Evolutionary conservation across 1,140 invertebrate genomes (phyloP), one percentile per base, ranked within the genome.

Genomic region (Zaprionus africanus): DNA sequence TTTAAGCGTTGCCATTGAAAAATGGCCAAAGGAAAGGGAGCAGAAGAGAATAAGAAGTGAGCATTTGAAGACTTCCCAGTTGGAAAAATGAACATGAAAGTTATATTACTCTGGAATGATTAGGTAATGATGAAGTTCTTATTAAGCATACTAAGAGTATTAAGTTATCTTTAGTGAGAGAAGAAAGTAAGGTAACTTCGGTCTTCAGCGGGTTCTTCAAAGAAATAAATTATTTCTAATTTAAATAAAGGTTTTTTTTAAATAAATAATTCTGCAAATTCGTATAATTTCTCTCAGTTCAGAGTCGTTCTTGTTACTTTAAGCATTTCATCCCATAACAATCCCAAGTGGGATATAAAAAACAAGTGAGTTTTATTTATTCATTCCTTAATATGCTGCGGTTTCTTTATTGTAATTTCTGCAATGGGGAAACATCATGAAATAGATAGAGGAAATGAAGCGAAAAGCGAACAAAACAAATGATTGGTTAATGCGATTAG

Each of bases 371-470:
- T 49, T 64, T 63, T 70, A 73, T 79, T 79, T 81, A 77, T 82
- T 80, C 77, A 82, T 78, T 87, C 79, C 77, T 87, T 82, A 86
- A 85, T 73, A 79, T 76, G 76, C 56, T 78, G 74, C 41, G 66
- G 51, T 57, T 78, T 80, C 51, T 86, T 79, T 87, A 82, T 85
- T 85, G 77, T 87, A 81, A 79, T 80, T 82, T 75, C 76, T 86
- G 68, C 64, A 75, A 67, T 81, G 38, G 54, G 43, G 62, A 61
- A 62, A 76, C 70, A 76, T 76, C 62, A 65, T 87, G 69, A 60
- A 49, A 71, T 64, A 69, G 73, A 63, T 78, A 68, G 41, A 46
- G 60, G 78, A 56, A 82, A 86, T 86, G 82, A 85, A 85, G 82
- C 82, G 66, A 73, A 72, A 88, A 87, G 83, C 85, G 46, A 77